These are phyloP conservation scores for Dicrostonyx torquatus DNA, from an alignment of 2,797 vertebrate genomes.

Conservation along the genomic window DNA sequence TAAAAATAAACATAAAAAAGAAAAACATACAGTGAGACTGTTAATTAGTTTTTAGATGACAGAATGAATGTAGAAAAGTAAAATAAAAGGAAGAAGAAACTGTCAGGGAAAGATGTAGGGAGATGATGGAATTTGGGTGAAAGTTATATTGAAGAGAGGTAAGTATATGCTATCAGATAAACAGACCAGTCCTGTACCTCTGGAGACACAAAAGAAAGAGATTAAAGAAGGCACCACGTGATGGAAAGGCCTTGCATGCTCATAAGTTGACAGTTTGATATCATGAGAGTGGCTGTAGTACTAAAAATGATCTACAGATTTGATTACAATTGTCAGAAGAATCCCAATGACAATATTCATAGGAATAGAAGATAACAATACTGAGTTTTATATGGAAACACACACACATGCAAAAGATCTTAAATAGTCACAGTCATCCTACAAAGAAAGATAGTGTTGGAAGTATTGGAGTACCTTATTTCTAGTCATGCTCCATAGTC, in stretches of 20 bases:
- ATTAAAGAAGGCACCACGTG: neutral
- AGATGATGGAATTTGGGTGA: neutral
- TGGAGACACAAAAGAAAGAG: neutral
- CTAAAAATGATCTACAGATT: neutral
- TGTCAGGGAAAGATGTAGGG: neutral
- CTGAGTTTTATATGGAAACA: neutral
- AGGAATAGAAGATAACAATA: neutral
- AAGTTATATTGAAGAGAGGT: neutral
- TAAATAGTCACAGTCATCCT: neutral
- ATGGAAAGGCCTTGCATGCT: neutral
- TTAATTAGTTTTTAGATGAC: neutral
- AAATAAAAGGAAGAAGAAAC: neutral
- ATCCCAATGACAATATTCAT: neutral
- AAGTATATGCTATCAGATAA: neutral
- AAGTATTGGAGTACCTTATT: neutral
- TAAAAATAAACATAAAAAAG: neutral
- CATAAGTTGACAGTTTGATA: neutral
- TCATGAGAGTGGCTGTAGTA: neutral
- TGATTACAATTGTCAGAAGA: neutral
- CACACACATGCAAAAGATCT: neutral
- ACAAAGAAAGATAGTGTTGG: neutral
- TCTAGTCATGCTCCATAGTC: neutral
- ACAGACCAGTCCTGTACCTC: no score
- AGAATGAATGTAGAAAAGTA: neutral
- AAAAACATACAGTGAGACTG: neutral